Evolutionary conservation across 2,113 vertebrate genomes (phyloP).

Genomic region (Microtus ochrogaster): DNA sequence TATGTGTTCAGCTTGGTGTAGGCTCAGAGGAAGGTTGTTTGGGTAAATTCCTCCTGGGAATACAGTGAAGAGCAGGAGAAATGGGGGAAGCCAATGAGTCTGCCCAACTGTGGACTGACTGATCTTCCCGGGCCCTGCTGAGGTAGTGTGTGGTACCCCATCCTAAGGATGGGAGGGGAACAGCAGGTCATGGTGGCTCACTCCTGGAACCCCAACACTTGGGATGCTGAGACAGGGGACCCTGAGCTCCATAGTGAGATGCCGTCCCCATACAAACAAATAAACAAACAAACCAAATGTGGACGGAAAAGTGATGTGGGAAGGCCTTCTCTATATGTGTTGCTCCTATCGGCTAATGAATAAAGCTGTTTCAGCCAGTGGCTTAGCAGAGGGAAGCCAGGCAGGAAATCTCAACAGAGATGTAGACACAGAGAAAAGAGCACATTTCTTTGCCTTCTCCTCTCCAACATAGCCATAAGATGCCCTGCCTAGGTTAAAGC

Average conservation of each 20-base stretch:
- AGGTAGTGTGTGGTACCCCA: neutral
- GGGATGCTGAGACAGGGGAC: neutral
- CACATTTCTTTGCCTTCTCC: neutral
- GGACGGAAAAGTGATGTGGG: no score
- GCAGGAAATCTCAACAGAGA: no score
- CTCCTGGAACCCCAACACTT: neutral
- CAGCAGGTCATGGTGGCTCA: neutral
- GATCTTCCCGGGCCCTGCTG: neutral
- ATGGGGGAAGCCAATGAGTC: neutral
- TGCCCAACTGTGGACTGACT: neutral
- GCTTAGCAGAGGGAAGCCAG: no score
- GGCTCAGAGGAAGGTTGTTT: neutral
- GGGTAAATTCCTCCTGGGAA: neutral
- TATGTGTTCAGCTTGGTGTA: neutral
- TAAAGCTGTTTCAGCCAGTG: no score
- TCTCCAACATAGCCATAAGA: fast-evolving
- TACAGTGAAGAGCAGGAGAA: neutral
- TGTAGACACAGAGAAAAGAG: no score
- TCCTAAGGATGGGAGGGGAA: neutral
- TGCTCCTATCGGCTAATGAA: no score
- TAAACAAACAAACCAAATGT: neutral
- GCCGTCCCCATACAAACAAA: neutral
- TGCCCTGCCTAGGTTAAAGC: no score
- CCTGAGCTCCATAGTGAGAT: neutral
- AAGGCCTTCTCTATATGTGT: no score